These are phyloP conservation scores for Eupelmus urozonus DNA, from an alignment of 2,888 invertebrate species.

Conservation along the genomic window DNA sequence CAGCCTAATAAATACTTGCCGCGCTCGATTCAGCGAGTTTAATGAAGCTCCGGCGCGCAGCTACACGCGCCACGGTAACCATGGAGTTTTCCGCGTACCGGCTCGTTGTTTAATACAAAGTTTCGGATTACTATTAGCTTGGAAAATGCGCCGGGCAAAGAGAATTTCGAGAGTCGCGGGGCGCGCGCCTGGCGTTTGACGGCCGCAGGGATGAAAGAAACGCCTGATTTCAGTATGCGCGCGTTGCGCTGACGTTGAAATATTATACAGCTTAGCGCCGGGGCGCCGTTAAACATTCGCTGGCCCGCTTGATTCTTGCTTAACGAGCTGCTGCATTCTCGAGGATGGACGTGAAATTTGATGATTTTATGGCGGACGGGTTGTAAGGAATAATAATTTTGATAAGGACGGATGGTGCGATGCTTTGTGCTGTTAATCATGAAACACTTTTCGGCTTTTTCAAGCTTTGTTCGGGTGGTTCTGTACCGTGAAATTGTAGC, in stretches of 20 bases:
- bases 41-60: constrained; percentile 39
- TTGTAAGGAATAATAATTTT: too few species aligned
- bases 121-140: constrained; percentile 41
- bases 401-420: too few species aligned
- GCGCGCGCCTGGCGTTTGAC: neutral
- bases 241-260: constrained; percentile 28
- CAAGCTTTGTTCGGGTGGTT: too few species aligned
- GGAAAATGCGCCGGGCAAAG: constrained; percentile 35
- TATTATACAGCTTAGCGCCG: constrained; percentile 32
- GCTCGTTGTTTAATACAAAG: constrained; percentile 11
- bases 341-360: neutral
- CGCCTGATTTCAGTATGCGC: too few species aligned
- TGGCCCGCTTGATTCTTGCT: constrained; percentile 17
- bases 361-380: too few species aligned
- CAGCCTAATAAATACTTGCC: constrained; percentile 53
- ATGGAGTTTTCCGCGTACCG: constrained; percentile 25
- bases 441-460: too few species aligned
- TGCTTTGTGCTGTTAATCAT: too few species aligned
- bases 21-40: constrained; percentile 49
- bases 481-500: too few species aligned
- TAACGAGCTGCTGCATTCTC: constrained; percentile 15
- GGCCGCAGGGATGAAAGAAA: constrained; percentile 1
- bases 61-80: neutral
- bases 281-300: constrained; percentile 28
- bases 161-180: constrained; percentile 15